These are phyloP conservation scores for Bubo scandiacus DNA, from an alignment of 2,113 vertebrate genomes.

Conservation along the genomic window DNA sequence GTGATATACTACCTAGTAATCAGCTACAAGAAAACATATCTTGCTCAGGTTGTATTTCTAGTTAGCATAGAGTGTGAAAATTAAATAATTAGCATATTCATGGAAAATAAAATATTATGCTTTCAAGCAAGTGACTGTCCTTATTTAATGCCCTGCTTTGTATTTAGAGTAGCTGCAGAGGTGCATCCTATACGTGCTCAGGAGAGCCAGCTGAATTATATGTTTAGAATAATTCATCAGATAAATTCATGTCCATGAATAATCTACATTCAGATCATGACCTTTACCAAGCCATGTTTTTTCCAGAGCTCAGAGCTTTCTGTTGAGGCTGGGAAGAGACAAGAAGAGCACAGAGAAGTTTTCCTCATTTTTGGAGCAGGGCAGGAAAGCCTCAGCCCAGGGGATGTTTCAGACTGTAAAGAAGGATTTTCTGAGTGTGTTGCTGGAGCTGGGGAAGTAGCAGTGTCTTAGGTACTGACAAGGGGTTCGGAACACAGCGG, in stretches of 20 bases:
- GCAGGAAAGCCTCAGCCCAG: neutral
- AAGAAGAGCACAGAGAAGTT: neutral
- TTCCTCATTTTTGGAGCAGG: neutral
- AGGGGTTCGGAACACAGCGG: neutral
- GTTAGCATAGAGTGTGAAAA: conserved; percentile 1
- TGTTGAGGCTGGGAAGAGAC: neutral
- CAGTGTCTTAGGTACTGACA: neutral
- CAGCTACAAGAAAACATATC: neutral
- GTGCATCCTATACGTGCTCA: neutral
- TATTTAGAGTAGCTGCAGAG: conserved; percentile 11
- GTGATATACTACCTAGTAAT: neutral
- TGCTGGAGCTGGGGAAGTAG: neutral
- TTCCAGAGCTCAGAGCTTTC: neutral
- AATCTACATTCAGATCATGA: conserved; percentile 50
- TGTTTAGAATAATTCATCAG: conserved; percentile 48
- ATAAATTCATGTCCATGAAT: conserved; percentile 29
- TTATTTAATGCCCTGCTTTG: conserved; percentile 36
- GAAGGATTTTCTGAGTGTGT: neutral
- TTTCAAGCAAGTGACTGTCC: conserved; percentile 8
- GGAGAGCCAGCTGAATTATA: neutral
- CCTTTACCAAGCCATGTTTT: neutral
- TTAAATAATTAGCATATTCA: conserved; percentile 51
- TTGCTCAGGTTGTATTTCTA: conserved; percentile 11
- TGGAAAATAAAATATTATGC: conserved; percentile 41
- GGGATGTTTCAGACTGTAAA: neutral